phyloP scores from a whole-genome alignment of 1,140 invertebrate genomes.

The Pseudomyrmex cubaensis region DNA sequence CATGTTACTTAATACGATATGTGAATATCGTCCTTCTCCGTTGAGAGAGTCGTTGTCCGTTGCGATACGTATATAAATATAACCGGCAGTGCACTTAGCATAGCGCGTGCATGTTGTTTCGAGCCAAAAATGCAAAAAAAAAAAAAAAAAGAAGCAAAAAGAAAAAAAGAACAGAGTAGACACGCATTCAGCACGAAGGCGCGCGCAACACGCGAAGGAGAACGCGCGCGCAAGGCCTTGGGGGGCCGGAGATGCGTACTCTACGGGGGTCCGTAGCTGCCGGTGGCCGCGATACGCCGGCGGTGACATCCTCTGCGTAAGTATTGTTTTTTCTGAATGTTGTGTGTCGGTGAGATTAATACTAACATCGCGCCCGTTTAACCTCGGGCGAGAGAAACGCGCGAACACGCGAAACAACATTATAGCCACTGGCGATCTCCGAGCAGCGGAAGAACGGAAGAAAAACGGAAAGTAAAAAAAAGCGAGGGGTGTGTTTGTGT shows the following conservation, averaged over 20 bases:
- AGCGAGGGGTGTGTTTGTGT: not conserved
- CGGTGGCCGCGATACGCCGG: conserved; percentile 28
- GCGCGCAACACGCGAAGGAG: not conserved
- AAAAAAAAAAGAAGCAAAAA: not conserved
- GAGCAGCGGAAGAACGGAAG: conserved; percentile 30
- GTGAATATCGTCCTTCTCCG: conserved; percentile 23
- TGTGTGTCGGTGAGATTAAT: conserved; percentile 18
- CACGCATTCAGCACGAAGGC: conserved; percentile 27
- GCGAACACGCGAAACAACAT: no score
- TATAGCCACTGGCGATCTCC: no score
- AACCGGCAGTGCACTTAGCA: conserved; percentile 60
- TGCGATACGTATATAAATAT: conserved; percentile 28
- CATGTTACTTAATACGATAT: conserved; percentile 1
- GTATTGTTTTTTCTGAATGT: conserved; percentile 67
- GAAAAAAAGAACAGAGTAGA: conserved; percentile 18
- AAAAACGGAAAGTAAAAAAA: conserved; percentile 38
- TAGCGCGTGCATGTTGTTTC: conserved; percentile 70
- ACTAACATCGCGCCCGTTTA: conserved; percentile 18
- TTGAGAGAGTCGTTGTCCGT: conserved; percentile 47
- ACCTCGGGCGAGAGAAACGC: not conserved
- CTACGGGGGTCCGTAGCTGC: conserved; percentile 29
- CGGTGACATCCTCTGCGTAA: conserved; percentile 57
- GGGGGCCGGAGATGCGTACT: not conserved
- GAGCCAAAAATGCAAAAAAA: conserved; percentile 32
- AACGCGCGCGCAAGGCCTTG: not conserved